Percentiles rank a stretch among this genome's conserved stretches.
These are phyloP conservation scores for Odontamblyopus lacepedii DNA, from an alignment of 2,797 vertebrate genomes.

Conservation along the genomic window DNA sequence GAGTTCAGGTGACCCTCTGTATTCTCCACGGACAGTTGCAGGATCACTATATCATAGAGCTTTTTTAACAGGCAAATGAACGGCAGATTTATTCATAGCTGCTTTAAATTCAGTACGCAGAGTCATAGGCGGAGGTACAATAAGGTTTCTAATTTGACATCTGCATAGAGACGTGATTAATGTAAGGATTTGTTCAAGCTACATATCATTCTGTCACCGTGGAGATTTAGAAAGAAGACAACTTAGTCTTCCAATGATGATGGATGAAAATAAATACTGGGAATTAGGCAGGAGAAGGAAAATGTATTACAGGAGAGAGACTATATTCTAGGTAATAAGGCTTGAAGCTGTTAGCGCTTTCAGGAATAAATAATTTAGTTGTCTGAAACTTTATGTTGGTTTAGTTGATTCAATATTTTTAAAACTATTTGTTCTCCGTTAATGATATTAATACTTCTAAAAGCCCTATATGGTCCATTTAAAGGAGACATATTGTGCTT, in stretches of 20 bases:
- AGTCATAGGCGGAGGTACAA: constrained; percentile 10
- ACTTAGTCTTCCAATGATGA: constrained; percentile 2
- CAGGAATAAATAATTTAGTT: not conserved
- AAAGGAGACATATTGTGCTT: no score
- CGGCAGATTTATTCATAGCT: constrained; percentile 15
- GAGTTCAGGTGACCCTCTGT: constrained; percentile 16
- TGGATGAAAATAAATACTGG: constrained; percentile 6
- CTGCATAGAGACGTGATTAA: constrained; percentile 4
- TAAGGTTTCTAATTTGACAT: constrained; percentile 14
- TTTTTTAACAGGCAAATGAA: constrained; percentile 12
- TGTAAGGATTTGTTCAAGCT: constrained; percentile 7
- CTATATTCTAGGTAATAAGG: not conserved
- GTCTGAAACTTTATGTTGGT: not conserved
- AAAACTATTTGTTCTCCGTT: no score
- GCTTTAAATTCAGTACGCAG: not conserved
- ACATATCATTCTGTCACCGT: constrained; percentile 2
- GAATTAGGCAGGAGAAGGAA: not conserved
- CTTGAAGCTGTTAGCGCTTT: not conserved
- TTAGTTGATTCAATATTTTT: not conserved
- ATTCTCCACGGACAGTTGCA: constrained; percentile 5
- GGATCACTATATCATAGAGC: constrained; percentile 4
- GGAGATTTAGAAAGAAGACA: constrained; percentile 8
- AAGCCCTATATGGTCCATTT: no score
- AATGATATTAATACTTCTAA: no score
- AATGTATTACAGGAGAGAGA: not conserved